Evolutionary conservation across 1,140 invertebrate genomes (phyloP).

Genomic region (Sycobia sp.): DNA sequence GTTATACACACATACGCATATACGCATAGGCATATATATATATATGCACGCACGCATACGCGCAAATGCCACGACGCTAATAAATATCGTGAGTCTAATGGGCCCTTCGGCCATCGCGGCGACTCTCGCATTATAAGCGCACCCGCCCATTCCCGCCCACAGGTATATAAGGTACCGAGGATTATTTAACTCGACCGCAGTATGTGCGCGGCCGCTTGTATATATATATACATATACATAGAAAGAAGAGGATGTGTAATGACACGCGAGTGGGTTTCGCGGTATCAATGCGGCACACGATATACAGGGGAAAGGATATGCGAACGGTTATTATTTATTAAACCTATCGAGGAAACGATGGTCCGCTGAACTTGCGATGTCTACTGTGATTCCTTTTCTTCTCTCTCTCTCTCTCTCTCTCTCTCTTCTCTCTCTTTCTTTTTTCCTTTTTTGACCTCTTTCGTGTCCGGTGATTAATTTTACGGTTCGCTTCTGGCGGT

Average conservation of each 20-base stretch:
- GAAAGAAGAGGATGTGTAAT: conserved; percentile 8
- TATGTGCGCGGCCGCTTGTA: background rate
- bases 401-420: conserved; percentile 15
- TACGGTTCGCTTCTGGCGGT: background rate
- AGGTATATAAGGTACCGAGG: too few relatives aligned
- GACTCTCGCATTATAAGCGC: background rate
- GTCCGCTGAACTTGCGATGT: conserved; percentile 19
- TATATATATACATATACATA: background rate
- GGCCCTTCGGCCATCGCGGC: background rate
- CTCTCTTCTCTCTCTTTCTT: conserved; percentile 4
- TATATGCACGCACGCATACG: too few relatives aligned
- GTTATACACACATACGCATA: too few relatives aligned
- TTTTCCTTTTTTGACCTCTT: too few relatives aligned
- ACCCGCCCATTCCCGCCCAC: too few relatives aligned
- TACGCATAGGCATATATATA: too few relatives aligned
- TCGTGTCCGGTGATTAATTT: too few relatives aligned
- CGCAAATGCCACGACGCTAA: background rate
- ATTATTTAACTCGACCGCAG: conserved; percentile 12
- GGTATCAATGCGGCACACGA: conserved; percentile 29
- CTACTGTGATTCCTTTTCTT: conserved; percentile 12
- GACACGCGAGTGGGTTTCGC: conserved; percentile 7
- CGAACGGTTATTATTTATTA: conserved; percentile 23
- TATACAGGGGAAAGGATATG: conserved; percentile 22
- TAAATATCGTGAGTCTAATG: background rate
- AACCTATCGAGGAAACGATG: conserved; percentile 27